Evolutionary conservation across 2,113 vertebrate genomes (phyloP).

Genomic region (Blennius ocellaris): DNA sequence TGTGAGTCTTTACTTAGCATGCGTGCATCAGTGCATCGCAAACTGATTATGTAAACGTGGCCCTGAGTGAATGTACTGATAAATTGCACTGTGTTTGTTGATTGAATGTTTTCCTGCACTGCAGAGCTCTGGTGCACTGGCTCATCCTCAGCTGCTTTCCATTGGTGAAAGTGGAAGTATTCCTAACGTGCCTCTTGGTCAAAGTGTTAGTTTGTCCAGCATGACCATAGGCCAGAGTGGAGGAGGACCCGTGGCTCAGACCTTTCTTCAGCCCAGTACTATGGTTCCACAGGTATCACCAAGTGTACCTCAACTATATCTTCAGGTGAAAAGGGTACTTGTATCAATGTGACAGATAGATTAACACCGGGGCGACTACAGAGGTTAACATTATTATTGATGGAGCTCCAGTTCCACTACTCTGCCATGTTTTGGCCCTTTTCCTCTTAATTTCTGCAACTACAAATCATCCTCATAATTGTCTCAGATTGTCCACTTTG

Average conservation of each 20-base stretch:
- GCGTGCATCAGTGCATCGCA: not conserved
- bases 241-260: slow-evolving; percentile 76
- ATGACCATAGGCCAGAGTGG: slow-evolving; percentile 74
- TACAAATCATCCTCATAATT: slow-evolving; percentile 49
- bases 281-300: slow-evolving; percentile 83
- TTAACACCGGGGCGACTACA: slow-evolving; percentile 5
- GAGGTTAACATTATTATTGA: slow-evolving; percentile 10
- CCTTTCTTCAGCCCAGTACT: slow-evolving; percentile 76
- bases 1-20: slow-evolving; percentile 73
- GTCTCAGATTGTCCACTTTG: slow-evolving; percentile 22
- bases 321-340: slow-evolving; percentile 79
- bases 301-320: slow-evolving; percentile 80
- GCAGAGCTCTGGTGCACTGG: slow-evolving; percentile 61
- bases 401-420: slow-evolving; percentile 2
- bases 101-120: slow-evolving; percentile 44
- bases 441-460: slow-evolving; percentile 37
- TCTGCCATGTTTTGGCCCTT: slow-evolving; percentile 14
- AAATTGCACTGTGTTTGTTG: not conserved
- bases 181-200: slow-evolving; percentile 78
- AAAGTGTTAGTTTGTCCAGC: slow-evolving; percentile 73
- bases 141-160: slow-evolving; percentile 77
- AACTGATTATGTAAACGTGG: not conserved
- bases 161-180: slow-evolving; percentile 75
- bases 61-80: not conserved
- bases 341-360: slow-evolving; percentile 5